Conservation (phyloP, 2,888 invertebrate species). For the Lampropteryx suffumata region DNA sequence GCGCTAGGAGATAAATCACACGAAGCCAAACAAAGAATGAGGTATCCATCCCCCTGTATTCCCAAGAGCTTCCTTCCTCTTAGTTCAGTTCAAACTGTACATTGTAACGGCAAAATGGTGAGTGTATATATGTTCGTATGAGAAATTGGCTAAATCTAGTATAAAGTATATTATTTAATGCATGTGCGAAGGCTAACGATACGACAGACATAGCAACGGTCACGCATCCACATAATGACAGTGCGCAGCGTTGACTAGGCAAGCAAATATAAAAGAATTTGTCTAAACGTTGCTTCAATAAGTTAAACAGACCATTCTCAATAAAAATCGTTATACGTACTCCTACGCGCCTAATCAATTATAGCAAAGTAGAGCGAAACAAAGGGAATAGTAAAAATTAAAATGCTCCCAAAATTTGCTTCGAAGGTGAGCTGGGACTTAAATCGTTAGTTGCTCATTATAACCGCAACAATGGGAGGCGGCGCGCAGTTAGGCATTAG, state of each 20-base stretch:
- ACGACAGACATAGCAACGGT: not conserved
- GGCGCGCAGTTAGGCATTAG: constrained; percentile 78
- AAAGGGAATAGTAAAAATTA: constrained; percentile 21
- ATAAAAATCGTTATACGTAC: too few relatives aligned
- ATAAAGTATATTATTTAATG: too few relatives aligned
- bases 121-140: too few relatives aligned
- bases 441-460: constrained; percentile 79
- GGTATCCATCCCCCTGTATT: constrained; percentile 32
- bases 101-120: constrained; percentile 7
- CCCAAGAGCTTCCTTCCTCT: constrained; percentile 18
- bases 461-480: constrained; percentile 72
- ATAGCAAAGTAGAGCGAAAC: constrained; percentile 16
- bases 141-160: too few relatives aligned
- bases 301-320: too few relatives aligned
- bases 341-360: constrained; percentile 49
- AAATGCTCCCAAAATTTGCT: constrained; percentile 40
- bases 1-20: constrained; percentile 68
- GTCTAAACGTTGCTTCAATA: too few relatives aligned
- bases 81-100: constrained; percentile 6
- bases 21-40: constrained; percentile 66
- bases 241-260: too few relatives aligned
- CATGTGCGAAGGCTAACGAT: too few relatives aligned
- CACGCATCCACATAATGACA: too few relatives aligned
- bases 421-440: constrained; percentile 54
- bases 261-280: too few relatives aligned